These are phyloP conservation scores for Lontra canadensis DNA, from an alignment of 2,113 vertebrate species.

Conservation along the genomic window DNA sequence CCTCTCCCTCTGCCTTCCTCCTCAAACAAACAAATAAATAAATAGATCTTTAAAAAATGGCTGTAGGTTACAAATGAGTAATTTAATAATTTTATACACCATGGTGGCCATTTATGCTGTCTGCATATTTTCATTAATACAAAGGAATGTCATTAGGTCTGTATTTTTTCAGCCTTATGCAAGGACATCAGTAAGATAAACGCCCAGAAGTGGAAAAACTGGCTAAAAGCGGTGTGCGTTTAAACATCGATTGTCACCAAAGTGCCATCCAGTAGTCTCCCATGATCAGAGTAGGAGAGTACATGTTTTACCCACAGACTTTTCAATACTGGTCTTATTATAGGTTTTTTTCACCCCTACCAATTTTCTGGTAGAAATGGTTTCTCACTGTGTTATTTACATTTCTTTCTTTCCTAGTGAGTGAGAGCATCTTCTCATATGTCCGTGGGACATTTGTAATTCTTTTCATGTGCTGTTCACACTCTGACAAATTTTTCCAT, in stretches of 20 bases:
- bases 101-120: background rate
- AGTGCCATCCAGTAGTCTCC: background rate
- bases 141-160: background rate
- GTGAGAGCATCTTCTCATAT: background rate
- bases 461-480: background rate
- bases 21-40: background rate
- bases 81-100: background rate
- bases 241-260: background rate
- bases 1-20: background rate
- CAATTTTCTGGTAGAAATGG: background rate
- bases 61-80: background rate
- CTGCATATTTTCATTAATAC: background rate
- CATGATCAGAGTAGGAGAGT: background rate
- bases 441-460: background rate
- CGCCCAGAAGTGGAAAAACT: background rate
- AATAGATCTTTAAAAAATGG: background rate
- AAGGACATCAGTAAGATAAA: background rate
- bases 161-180: background rate
- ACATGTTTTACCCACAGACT: background rate
- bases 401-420: constrained; percentile 7
- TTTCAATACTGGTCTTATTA: background rate
- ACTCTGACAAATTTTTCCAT: background rate
- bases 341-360: background rate
- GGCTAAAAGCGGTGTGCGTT: background rate
- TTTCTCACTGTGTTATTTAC: background rate